Evolutionary conservation across 2,797 vertebrate genomes (phyloP).

Genomic region (Hylomyscus alleni): DNA sequence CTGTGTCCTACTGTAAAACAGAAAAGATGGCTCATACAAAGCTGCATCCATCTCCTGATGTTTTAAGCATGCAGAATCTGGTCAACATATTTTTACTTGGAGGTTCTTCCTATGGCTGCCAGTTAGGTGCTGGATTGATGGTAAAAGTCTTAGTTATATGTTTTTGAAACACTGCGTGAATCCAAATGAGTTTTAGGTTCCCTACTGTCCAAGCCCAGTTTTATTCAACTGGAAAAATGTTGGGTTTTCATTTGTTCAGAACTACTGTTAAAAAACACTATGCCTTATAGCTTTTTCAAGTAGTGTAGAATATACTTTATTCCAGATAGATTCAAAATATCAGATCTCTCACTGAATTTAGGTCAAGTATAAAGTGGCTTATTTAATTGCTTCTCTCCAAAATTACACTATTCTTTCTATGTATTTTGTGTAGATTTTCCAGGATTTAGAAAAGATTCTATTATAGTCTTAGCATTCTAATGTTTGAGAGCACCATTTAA

Average conservation of each 20-base stretch:
- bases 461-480: constrained; percentile 50
- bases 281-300: constrained; percentile 78
- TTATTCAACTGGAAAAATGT: constrained; percentile 86
- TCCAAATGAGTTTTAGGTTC: constrained; percentile 89
- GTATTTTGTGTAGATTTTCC: constrained; percentile 72
- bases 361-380: constrained; percentile 81
- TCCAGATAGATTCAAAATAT: constrained; percentile 82
- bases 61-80: constrained; percentile 80
- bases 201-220: constrained; percentile 86
- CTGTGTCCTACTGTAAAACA: constrained; percentile 65
- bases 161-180: constrained; percentile 87
- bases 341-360: constrained; percentile 83
- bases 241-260: constrained; percentile 86
- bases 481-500: constrained; percentile 54
- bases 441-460: constrained; percentile 34
- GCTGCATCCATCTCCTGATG: constrained; percentile 79
- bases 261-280: constrained; percentile 84
- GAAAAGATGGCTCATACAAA: constrained; percentile 74
- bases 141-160: constrained; percentile 82
- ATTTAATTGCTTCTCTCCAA: constrained; percentile 84
- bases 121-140: constrained; percentile 81
- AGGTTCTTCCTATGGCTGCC: constrained; percentile 79
- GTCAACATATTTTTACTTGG: constrained; percentile 72
- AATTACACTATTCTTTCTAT: constrained; percentile 49
- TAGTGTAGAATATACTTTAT: constrained; percentile 83